Evolutionary conservation across 2,797 vertebrate genomes (phyloP).

Genomic region (Bryconaethiops microstoma): DNA sequence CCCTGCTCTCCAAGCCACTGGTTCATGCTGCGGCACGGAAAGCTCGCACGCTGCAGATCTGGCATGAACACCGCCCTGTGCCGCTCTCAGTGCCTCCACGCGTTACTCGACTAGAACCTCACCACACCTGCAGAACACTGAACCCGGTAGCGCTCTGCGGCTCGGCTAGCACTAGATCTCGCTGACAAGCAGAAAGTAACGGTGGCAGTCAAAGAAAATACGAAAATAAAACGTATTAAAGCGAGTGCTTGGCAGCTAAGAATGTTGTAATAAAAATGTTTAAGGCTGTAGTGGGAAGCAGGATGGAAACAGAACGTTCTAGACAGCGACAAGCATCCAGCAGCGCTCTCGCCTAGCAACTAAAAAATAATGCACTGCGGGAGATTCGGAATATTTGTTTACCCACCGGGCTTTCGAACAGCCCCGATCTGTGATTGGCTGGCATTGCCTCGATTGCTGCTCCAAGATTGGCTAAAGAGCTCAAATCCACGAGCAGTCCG

Average conservation of each 20-base stretch:
- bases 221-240: background rate
- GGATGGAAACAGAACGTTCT: constrained; percentile 39
- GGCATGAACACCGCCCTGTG: constrained; percentile 79
- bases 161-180: background rate
- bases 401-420: background rate
- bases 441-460: no score
- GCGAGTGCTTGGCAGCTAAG: background rate
- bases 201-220: background rate
- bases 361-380: constrained; percentile 58
- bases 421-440: background rate
- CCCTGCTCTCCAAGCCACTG: constrained; percentile 84
- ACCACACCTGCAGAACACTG: no score
- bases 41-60: constrained; percentile 85
- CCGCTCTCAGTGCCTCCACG: background rate
- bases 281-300: background rate
- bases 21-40: constrained; percentile 88
- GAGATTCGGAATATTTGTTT: constrained; percentile 57
- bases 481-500: background rate
- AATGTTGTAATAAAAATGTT: background rate
- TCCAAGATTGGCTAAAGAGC: background rate
- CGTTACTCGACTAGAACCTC: no score
- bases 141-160: background rate
- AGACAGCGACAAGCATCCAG: constrained; percentile 54
- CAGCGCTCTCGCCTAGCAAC: constrained; percentile 58
- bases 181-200: background rate